Percentiles rank a stretch among this genome's conserved stretches.
These are phyloP conservation scores for Melanocharis versteri DNA, from an alignment of 2,113 vertebrate genomes.

Conservation along the genomic window DNA sequence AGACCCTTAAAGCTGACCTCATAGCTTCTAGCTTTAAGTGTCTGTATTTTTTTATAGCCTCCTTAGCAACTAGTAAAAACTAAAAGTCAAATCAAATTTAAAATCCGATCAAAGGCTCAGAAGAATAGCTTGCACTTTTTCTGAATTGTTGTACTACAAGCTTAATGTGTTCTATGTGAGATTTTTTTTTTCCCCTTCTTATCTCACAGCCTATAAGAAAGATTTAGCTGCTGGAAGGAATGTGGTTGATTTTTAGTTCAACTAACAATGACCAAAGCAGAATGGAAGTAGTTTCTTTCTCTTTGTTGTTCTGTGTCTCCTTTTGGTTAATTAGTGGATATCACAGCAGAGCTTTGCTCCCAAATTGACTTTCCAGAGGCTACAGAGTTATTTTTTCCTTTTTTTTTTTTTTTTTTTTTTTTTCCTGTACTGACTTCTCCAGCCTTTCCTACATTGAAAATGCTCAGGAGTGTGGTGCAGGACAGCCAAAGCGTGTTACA, in stretches of 20 bases:
- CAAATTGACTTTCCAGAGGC: background rate
- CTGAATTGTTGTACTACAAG: background rate
- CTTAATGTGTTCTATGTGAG: background rate
- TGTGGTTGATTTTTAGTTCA: background rate
- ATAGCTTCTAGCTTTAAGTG: background rate
- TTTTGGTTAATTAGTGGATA: background rate
- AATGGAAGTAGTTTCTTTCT: background rate
- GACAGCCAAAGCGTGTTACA: accelerated
- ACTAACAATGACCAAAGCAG: background rate
- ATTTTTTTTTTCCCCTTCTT: accelerated
- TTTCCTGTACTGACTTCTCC: background rate
- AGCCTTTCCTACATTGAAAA: background rate
- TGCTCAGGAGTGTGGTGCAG: background rate
- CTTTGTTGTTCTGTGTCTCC: background rate
- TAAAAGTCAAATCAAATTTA: background rate
- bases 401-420: background rate
- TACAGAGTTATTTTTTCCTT: too few relatives aligned
- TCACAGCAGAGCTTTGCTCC: background rate
- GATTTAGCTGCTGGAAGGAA: background rate
- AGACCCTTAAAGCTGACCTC: background rate
- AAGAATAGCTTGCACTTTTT: background rate
- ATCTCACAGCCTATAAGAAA: background rate
- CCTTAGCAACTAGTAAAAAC: background rate
- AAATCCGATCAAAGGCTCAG: background rate
- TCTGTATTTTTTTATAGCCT: background rate